phyloP scores from a whole-genome alignment of 2,888 invertebrate species.

The Patella depressa region DNA sequence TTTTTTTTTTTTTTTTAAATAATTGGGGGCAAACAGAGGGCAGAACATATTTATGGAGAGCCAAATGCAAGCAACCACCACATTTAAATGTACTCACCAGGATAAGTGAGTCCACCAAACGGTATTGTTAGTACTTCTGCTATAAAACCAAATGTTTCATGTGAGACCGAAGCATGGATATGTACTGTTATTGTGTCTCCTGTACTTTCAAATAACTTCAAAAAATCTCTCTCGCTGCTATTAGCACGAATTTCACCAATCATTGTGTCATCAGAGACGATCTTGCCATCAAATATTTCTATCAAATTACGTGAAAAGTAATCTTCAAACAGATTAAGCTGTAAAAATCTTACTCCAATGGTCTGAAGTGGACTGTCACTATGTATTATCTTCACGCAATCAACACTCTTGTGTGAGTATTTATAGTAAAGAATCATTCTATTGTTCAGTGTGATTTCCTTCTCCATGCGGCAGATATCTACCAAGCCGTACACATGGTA shows the following conservation, averaged over 20 bases:
- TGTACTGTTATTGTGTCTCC: conserved; percentile 81
- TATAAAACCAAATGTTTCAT: conserved; percentile 91
- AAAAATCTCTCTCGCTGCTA: conserved; percentile 46
- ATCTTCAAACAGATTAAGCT: conserved; percentile 68
- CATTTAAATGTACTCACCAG: conserved; percentile 45
- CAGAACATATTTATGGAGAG: too few species aligned
- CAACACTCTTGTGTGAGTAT: conserved; percentile 95
- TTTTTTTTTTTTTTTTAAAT: too few species aligned
- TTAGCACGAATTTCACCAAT: conserved; percentile 54
- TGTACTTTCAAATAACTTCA: conserved; percentile 52
- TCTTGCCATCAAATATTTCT: conserved; percentile 91
- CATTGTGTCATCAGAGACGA: conserved; percentile 77
- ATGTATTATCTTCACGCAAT: conserved; percentile 97
- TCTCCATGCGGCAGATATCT: conserved; percentile 95
- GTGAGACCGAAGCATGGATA: conserved; percentile 94
- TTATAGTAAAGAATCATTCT: conserved; percentile 94
- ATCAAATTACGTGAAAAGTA: conserved; percentile 80
- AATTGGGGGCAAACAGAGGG: too few species aligned
- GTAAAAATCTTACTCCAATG: conserved; percentile 80
- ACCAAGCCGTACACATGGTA: conserved; percentile 94
- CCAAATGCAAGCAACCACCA: too few species aligned
- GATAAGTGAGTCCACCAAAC: conserved; percentile 62
- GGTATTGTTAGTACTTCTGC: conserved; percentile 97
- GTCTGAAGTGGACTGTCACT: conserved; percentile 84
- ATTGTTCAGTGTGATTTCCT: conserved; percentile 90